phyloP scores from a whole-genome alignment of 2,797 vertebrate species.

The Chelonia mydas region DNA sequence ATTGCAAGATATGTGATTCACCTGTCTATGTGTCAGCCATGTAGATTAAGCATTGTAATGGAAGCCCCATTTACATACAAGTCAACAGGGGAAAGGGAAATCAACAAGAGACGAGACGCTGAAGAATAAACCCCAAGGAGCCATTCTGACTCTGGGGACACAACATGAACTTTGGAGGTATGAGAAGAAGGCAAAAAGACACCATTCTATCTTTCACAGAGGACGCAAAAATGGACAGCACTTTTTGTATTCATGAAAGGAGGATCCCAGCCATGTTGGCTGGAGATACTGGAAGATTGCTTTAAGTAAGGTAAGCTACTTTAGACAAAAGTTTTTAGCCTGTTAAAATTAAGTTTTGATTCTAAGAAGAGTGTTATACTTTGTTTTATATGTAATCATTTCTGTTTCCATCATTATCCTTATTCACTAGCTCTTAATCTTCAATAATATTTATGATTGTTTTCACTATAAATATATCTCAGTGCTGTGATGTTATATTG shows the following conservation, averaged over 20 bases:
- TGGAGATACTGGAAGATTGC: background rate
- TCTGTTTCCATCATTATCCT: too few relatives aligned
- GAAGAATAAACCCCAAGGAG: background rate
- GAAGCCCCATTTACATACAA: too few relatives aligned
- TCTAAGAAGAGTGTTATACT: too few relatives aligned
- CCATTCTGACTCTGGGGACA: background rate
- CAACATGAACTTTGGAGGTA: background rate
- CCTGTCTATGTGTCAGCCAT: too few relatives aligned
- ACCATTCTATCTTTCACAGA: background rate
- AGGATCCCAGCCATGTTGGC: background rate
- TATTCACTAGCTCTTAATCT: too few relatives aligned
- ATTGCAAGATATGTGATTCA: too few relatives aligned
- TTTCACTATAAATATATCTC: too few relatives aligned
- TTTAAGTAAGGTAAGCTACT: background rate
- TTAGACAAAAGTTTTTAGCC: background rate
- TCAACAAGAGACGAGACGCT: background rate
- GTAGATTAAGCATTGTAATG: too few relatives aligned
- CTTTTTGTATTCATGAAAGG: background rate
- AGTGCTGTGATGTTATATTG: too few relatives aligned
- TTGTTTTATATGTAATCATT: too few relatives aligned
- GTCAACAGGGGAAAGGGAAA: background rate
- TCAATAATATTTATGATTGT: too few relatives aligned
- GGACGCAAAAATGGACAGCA: background rate
- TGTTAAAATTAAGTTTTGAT: background rate
- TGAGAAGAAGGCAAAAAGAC: background rate